These are phyloP conservation scores for Antennarius striatus DNA, from an alignment of 2,113 vertebrate genomes.

Conservation along the genomic window DNA sequence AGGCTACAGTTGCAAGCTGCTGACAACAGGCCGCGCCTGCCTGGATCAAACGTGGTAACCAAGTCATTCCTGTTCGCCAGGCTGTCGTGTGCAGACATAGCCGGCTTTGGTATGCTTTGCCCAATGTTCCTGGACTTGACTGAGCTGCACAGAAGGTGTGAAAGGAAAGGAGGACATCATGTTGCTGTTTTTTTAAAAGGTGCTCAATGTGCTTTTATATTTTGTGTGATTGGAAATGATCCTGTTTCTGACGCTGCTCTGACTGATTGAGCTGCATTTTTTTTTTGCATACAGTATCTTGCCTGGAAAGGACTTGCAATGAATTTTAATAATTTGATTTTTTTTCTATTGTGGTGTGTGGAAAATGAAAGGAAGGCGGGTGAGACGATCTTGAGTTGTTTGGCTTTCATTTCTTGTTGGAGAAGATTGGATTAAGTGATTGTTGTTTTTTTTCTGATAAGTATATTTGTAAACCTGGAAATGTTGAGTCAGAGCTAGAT, in stretches of 20 bases:
- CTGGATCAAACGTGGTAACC: constrained; percentile 49
- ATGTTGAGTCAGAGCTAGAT: not conserved
- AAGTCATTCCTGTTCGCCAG: constrained; percentile 37
- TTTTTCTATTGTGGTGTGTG: not conserved
- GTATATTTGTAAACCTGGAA: constrained; percentile 3
- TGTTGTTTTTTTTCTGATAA: not conserved
- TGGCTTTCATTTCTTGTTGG: not conserved
- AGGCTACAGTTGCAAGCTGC: constrained; percentile 7
- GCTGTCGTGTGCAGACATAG: constrained; percentile 59
- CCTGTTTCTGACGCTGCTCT: not conserved
- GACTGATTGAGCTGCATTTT: not conserved
- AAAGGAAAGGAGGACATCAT: constrained; percentile 4
- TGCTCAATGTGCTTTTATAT: not conserved
- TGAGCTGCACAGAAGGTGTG: constrained; percentile 18
- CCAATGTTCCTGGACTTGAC: constrained; percentile 9
- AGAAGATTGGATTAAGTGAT: not conserved
- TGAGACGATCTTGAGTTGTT: not conserved
- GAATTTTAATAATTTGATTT: constrained; percentile 3
- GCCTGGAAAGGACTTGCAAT: constrained; percentile 1
- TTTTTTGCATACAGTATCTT: not conserved
- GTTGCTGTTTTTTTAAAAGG: not conserved
- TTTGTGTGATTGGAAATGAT: constrained; percentile 2
- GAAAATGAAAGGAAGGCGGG: not conserved
- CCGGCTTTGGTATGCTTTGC: constrained; percentile 23
- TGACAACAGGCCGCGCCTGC: constrained; percentile 40